Base-by-base conservation (phyloP, 1,140 invertebrate genomes). In the Melipona quadrifasciata region DNA sequence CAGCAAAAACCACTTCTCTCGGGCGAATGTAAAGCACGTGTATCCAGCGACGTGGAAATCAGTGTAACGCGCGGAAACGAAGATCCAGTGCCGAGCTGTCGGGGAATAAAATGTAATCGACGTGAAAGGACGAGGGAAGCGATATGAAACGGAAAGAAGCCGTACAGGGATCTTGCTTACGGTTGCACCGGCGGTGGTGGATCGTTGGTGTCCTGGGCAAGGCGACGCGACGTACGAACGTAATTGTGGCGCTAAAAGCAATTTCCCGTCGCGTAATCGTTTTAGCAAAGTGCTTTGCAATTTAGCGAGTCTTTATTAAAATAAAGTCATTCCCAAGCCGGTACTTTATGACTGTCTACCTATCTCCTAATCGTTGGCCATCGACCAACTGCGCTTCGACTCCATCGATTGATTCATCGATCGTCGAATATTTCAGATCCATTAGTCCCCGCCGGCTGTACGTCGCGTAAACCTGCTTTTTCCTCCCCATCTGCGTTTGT, bases 201-300 rank as follows among this genome's bases (percentile, higher is more conserved):
- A 31, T 75, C 53, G 55, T 31, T n/a, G 64, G 39, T 47, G 39
- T 6, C 39, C 39, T 39, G n/a, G 14, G 21, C 31, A 21, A 61
- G 27, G 73, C 64, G 75, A 55, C 72, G 55, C 51, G 65, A 77
- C 55, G 72, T 64, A 65, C 82, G 82, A 67, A 57, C 77, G 68
- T 86, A 81, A 90, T 87, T 84, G 80, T 83, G 79, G 78, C 85
- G 82, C 82, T 90, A 88, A 89, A 87, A 90, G 86, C 90, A 88
- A 91, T 88, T 90, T 89, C 84, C 81, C 79, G 27, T 16, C 64
- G 73, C 39, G 81, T 87, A 87, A 91, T 88, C 85, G 85, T 78
- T 86, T 90, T 91, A 90, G 86, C 80, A 80, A 86, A 89, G 88
- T 88, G 84, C 87, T 87, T 90, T 87, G 90, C 87, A 91, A 92